Evolutionary conservation across 2,113 vertebrate genomes (phyloP), one percentile per base, ranked within the genome.

Genomic region (Dicrurus megarhynchus): DNA sequence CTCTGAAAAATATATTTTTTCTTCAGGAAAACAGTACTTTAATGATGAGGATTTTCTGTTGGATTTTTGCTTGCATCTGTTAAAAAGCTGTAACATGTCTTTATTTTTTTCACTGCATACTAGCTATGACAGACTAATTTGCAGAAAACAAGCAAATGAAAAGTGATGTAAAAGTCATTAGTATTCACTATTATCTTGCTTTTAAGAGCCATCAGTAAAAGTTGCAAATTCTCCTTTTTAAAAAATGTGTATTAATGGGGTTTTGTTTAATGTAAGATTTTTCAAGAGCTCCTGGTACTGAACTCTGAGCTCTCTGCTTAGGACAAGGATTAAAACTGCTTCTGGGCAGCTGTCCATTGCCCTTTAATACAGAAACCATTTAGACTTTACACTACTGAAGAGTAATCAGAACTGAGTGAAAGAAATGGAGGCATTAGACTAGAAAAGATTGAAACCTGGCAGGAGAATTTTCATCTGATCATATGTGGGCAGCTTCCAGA

Each of bases 171-270:
- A 28, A 55, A 63, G 5, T 19, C 1, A 22, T 79, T 79, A 80
- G 4, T 80, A 23, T 69, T 87, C 13, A 14, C 35, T 87, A 10
- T 42, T 81, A 7, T n/a, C 18, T 84, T 60, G 22, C 39, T 37
- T 64, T 47, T 33, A 60, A 65, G 41, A 80, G 22, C 16, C 33
- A 42, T 71, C 28, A 52, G 18, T 52, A 65, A 37, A 94, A 70
- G 24, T 18, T 88, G 23, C 12, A 46, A 70, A 52, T 27, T 77
- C 3, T 55, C 8, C 17, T 42, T 60, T 60, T 92, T 41, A 3
- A 16, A 78, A 80, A 17, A 49, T 39, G 5, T 28, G 1, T 41
- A 10, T 56, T 52, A 26, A 27, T 44, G 10, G 0, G 0, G 1
- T 70, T 80, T 74, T 77, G 4, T 57, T 91, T 55, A n/a, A 57